phyloP scores from a whole-genome alignment of 2,113 vertebrate species.

The Redunca redunca region DNA sequence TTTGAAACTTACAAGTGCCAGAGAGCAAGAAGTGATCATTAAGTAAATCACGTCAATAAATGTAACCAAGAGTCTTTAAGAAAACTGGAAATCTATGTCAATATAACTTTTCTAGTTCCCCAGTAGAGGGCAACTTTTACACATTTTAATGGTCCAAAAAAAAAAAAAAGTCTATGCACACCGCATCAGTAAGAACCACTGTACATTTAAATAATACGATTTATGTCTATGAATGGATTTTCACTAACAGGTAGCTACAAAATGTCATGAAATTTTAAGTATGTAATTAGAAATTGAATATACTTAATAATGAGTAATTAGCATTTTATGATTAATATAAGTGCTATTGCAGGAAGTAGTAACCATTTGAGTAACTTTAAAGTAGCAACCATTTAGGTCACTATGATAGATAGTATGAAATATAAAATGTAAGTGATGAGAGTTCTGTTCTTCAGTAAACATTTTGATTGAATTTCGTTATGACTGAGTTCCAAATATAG shows the following conservation, averaged over 20 bases:
- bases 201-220: not conserved
- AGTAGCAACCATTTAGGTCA: not conserved
- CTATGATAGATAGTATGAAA: not conserved
- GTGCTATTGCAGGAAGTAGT: not conserved
- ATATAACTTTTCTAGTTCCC: slow-evolving; percentile 69
- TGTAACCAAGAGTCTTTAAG: slow-evolving; percentile 17
- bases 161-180: not conserved
- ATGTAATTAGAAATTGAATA: slow-evolving; percentile 31
- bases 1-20: not conserved
- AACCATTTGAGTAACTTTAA: slow-evolving; percentile 4
- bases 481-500: not conserved
- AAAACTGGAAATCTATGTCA: slow-evolving; percentile 34
- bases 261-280: slow-evolving; percentile 29
- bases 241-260: slow-evolving; percentile 38
- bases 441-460: not conserved
- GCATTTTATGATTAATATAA: slow-evolving; percentile 31
- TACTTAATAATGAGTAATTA: slow-evolving; percentile 38
- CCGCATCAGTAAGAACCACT: not conserved
- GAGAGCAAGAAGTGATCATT: not conserved
- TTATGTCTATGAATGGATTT: not conserved
- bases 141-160: slow-evolving; percentile 41
- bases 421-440: not conserved
- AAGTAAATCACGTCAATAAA: not conserved
- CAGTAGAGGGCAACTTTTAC: slow-evolving; percentile 84
- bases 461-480: not conserved